Evolutionary conservation across 1,140 invertebrate species (phyloP).

Genomic region (Hylaeus volcanicus): DNA sequence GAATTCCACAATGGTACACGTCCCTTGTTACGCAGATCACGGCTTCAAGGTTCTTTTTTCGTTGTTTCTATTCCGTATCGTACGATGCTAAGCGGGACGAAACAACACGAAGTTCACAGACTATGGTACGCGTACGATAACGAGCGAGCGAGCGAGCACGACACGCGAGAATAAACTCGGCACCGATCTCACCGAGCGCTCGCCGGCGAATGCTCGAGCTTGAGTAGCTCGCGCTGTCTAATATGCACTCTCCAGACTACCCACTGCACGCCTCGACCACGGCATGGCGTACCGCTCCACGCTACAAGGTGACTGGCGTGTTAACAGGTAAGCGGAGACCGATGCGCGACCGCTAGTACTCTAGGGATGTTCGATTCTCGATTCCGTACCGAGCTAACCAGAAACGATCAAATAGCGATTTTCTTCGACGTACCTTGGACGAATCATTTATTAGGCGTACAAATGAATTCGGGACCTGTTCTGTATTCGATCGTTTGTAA

Average conservation of each 20-base stretch:
- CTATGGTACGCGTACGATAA: slow-evolving; percentile 2
- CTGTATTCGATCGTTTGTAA: too few relatives aligned
- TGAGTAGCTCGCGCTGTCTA: slow-evolving; percentile 65
- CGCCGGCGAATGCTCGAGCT: slow-evolving; percentile 71
- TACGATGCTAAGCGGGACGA: neutral
- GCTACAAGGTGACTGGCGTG: slow-evolving; percentile 67
- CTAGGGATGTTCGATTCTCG: neutral
- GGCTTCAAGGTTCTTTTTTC: neutral
- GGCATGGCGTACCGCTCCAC: slow-evolving; percentile 52
- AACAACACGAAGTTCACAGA: neutral
- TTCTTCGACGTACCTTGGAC: too few relatives aligned
- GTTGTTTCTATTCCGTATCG: neutral
- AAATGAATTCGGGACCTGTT: too few relatives aligned
- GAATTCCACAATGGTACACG: neutral
- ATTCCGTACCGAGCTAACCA: too few relatives aligned
- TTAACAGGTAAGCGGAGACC: slow-evolving; percentile 67
- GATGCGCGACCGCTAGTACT: slow-evolving; percentile 47
- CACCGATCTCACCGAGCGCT: slow-evolving; percentile 66
- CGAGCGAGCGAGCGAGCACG: neutral
- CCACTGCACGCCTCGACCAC: slow-evolving; percentile 49
- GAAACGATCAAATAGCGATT: too few relatives aligned
- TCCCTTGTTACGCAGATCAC: neutral
- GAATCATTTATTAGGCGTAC: too few relatives aligned
- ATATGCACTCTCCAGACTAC: slow-evolving; percentile 69
- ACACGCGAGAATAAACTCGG: slow-evolving; percentile 5